phyloP scores from a whole-genome alignment of 2,888 invertebrate genomes.

The Athalia cordata region DNA sequence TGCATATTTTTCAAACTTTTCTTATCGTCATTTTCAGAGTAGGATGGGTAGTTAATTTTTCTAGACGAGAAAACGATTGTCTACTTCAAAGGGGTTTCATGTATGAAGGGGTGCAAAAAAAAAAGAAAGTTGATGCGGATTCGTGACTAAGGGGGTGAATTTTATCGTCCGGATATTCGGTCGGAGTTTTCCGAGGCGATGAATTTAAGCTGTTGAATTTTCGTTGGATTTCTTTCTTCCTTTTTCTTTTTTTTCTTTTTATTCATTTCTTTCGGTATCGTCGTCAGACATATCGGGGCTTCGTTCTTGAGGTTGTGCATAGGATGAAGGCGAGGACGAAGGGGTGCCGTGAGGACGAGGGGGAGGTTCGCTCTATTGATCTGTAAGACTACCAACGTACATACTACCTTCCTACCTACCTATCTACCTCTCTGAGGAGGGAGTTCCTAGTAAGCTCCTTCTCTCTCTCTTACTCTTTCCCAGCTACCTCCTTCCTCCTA shows the following conservation, averaged over 20 bases:
- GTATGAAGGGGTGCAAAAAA: no score
- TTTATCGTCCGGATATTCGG: no score
- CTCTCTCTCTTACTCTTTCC: slow-evolving; percentile 48
- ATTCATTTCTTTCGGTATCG: neutral
- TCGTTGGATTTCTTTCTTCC: no score
- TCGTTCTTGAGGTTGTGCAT: slow-evolving; percentile 70
- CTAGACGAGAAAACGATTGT: no score
- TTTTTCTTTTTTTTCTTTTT: neutral
- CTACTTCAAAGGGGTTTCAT: no score
- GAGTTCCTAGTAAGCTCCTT: slow-evolving; percentile 45
- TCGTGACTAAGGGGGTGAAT: no score
- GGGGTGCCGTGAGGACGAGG: slow-evolving; percentile 51
- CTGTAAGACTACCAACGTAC: slow-evolving; percentile 73
- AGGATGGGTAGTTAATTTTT: no score
- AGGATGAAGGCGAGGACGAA: slow-evolving; percentile 60
- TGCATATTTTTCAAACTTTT: no score
- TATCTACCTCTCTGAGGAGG: slow-evolving; percentile 51
- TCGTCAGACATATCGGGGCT: slow-evolving; percentile 71
- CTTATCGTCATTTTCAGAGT: no score
- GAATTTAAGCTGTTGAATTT: neutral
- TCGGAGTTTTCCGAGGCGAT: neutral
- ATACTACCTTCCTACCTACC: slow-evolving; percentile 56
- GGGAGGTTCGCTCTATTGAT: slow-evolving; percentile 74
- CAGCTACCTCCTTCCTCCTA: slow-evolving; percentile 49
- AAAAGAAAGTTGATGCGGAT: no score